These are phyloP conservation scores for Epizoanthus stellaris DNA, from an alignment of 92 coral and sea anemone genomes.

Conservation along the genomic window DNA sequence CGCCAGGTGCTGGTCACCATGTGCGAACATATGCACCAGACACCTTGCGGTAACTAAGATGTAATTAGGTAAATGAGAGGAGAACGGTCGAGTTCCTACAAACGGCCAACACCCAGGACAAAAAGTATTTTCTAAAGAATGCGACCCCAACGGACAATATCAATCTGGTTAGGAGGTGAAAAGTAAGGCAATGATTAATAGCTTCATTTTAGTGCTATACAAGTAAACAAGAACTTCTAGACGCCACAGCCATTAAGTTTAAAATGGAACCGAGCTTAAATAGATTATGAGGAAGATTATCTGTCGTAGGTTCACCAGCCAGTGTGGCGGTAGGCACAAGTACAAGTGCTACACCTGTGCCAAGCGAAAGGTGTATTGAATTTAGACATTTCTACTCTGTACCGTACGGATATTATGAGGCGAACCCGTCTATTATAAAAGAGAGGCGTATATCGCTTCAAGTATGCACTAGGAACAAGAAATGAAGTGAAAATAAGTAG, in stretches of 20 bases:
- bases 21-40: constrained; percentile 2
- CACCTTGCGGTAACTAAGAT: not conserved
- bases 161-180: not conserved
- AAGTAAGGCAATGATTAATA: not conserved
- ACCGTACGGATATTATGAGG: no score
- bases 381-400: no score
- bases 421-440: no score
- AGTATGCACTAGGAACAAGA: no score
- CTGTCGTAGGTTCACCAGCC: no score
- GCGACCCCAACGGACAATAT: not conserved
- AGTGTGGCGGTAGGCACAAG: no score
- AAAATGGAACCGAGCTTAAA: not conserved
- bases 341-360: no score
- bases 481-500: no score
- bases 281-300: no score
- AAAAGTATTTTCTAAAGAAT: not conserved
- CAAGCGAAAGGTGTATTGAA: no score
- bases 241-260: not conserved
- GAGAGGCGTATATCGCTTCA: no score
- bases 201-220: not conserved
- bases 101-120: constrained; percentile 3
- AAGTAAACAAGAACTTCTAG: not conserved
- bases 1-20: not conserved
- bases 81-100: not conserved
- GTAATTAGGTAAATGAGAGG: not conserved